phyloP scores from a whole-genome alignment of 1,140 invertebrate species.

The Procambarus clarkii region DNA sequence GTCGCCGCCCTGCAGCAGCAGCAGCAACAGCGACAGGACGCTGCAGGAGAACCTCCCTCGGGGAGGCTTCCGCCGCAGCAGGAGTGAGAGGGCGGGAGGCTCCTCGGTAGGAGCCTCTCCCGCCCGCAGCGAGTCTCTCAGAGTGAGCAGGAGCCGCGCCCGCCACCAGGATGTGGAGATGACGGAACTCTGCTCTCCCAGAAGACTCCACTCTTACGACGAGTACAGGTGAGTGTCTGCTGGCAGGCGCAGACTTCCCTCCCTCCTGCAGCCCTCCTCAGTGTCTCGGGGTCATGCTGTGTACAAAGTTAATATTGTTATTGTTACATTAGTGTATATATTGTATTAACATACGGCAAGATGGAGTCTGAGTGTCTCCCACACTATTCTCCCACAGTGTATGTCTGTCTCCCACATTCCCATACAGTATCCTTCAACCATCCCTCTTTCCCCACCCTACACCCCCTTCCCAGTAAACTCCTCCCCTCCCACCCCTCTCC shows the following conservation, averaged over 20 bases:
- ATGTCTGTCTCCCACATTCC: background rate
- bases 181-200: constrained; percentile 52
- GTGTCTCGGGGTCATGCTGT: no score
- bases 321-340: no score
- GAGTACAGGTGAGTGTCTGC: constrained; percentile 51
- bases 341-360: no score
- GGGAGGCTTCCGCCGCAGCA: constrained; percentile 53
- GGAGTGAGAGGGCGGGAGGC: constrained; percentile 54
- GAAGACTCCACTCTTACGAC: constrained; percentile 34
- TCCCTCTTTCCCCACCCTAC: background rate
- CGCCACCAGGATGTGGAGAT: constrained; percentile 60
- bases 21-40: constrained; percentile 45
- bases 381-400: no score
- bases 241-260: no score
- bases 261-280: no score
- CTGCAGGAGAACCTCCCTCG: constrained; percentile 22
- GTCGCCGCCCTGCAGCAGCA: constrained; percentile 44
- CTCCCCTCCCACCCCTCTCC: no score
- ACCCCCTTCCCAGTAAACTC: no score
- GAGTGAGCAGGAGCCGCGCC: constrained; percentile 26
- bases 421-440: background rate
- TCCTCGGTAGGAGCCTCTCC: constrained; percentile 34
- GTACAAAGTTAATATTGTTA: no score
- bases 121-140: constrained; percentile 60
- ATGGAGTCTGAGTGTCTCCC: no score